phyloP scores from a whole-genome alignment of 2,888 invertebrate genomes.

The Diadegma fenestrale region DNA sequence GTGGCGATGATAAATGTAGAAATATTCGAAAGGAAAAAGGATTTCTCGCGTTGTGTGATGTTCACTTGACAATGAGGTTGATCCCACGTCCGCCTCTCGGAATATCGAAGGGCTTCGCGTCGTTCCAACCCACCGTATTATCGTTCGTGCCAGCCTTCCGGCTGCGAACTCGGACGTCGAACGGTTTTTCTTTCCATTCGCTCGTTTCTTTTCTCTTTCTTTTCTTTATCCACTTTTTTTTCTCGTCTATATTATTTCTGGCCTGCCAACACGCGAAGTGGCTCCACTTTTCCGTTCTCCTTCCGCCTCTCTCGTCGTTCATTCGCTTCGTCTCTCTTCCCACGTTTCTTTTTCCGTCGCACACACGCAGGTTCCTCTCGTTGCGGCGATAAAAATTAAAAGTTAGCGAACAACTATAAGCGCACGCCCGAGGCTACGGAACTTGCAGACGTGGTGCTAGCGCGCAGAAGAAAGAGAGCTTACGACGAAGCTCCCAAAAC shows the following conservation, averaged over 20 bases:
- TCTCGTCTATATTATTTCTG: slow-evolving; percentile 31
- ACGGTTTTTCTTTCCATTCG: slow-evolving; percentile 20
- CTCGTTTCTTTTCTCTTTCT: neutral
- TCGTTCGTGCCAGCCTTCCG: slow-evolving; percentile 30
- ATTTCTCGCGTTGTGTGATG: slow-evolving; percentile 15
- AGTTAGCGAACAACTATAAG: slow-evolving; percentile 64
- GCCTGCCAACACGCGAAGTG: slow-evolving; percentile 29
- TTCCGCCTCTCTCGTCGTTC: neutral
- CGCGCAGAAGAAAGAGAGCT: slow-evolving; percentile 1
- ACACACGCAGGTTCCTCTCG: slow-evolving; percentile 48
- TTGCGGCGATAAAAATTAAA: slow-evolving; percentile 69
- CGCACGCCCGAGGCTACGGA: slow-evolving; percentile 31
- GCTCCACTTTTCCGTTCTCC: neutral
- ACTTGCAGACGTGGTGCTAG: slow-evolving; percentile 14
- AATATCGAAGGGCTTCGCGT: slow-evolving; percentile 45
- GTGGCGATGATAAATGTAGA: slow-evolving; percentile 20
- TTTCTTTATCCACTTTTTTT: neutral
- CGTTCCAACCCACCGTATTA: slow-evolving; percentile 16
- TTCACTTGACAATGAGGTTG: slow-evolving; percentile 4
- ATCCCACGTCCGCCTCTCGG: slow-evolving; percentile 28
- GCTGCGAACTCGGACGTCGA: slow-evolving; percentile 26
- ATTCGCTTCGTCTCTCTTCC: neutral
- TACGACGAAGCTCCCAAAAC: slow-evolving; percentile 54
- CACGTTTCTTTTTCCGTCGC: neutral
- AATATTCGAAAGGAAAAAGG: slow-evolving; percentile 51